A percentile compares a stretch with the other conserved stretches of the same genome.
Evolutionary conservation across 2,888 invertebrate genomes (phyloP).

Genomic region (Coelopa pilipes): DNA sequence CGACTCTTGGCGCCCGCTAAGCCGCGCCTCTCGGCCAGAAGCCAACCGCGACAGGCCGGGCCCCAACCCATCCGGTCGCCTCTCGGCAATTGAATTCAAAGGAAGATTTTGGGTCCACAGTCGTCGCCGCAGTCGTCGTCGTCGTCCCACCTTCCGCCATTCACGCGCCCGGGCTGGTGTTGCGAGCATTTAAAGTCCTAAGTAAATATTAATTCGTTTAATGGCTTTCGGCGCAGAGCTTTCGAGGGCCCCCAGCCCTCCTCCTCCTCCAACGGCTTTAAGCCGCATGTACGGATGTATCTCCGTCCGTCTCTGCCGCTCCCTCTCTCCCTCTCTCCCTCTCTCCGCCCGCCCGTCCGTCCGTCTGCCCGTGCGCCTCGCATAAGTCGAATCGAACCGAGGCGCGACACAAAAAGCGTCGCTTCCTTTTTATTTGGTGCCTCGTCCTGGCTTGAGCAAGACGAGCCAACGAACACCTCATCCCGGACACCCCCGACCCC

Average conservation of each 20-base stretch:
- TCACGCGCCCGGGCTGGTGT: slow-evolving; percentile 25
- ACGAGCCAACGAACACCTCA: slow-evolving; percentile 22
- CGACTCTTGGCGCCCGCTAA: slow-evolving; percentile 24
- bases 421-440: slow-evolving; percentile 15
- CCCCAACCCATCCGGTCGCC: slow-evolving; percentile 36
- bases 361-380: slow-evolving; percentile 14
- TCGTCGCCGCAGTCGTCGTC: slow-evolving; percentile 54
- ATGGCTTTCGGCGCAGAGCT: slow-evolving; percentile 46
- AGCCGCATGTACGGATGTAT: slow-evolving; percentile 25
- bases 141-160: neutral
- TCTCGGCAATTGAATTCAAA: slow-evolving; percentile 29
- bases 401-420: slow-evolving; percentile 12
- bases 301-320: neutral
- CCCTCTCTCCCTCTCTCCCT: slow-evolving; percentile 24
- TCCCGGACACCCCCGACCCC: neutral
- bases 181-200: slow-evolving; percentile 53
- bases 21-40: neutral
- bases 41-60: slow-evolving; percentile 22
- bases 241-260: slow-evolving; percentile 30
- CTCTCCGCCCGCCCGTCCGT: neutral
- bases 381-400: slow-evolving; percentile 14
- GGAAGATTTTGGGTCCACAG: slow-evolving; percentile 39
- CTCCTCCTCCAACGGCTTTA: neutral
- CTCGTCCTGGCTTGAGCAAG: slow-evolving; percentile 6
- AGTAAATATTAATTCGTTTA: slow-evolving; percentile 61